These are phyloP conservation scores for Bubo scandiacus DNA, from an alignment of 2,113 vertebrate species.

Conservation along the genomic window DNA sequence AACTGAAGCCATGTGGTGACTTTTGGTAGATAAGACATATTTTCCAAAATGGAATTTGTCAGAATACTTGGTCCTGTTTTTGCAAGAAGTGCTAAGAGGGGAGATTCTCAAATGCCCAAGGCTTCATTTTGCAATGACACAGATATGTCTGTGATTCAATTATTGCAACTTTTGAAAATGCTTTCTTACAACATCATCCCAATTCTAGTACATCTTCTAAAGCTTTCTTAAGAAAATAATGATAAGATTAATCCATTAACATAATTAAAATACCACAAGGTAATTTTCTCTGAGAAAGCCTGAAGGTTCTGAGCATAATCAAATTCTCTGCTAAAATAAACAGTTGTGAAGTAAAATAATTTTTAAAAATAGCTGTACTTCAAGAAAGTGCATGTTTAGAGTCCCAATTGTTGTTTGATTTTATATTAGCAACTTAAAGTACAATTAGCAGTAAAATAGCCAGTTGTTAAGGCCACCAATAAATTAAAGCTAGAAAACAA, in stretches of 20 bases:
- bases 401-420: slow-evolving; percentile 46
- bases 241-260: neutral
- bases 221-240: neutral
- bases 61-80: neutral
- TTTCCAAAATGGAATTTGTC: slow-evolving; percentile 12
- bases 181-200: neutral
- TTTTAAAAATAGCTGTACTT: neutral
- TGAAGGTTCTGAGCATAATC: neutral
- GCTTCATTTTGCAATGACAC: neutral
- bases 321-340: neutral
- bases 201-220: neutral
- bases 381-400: neutral
- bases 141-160: neutral
- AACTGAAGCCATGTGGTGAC: neutral
- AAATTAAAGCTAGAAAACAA: slow-evolving; percentile 75
- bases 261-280: neutral
- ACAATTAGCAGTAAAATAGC: slow-evolving; percentile 59
- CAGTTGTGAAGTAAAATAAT: neutral
- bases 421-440: slow-evolving; percentile 67
- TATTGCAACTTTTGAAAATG: neutral
- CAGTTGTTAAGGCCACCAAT: slow-evolving; percentile 70
- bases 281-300: neutral
- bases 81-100: neutral
- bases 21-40: neutral
- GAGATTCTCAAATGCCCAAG: neutral